phyloP scores from a whole-genome alignment of 2,113 vertebrate species.

The Saimiri boliviensis region DNA sequence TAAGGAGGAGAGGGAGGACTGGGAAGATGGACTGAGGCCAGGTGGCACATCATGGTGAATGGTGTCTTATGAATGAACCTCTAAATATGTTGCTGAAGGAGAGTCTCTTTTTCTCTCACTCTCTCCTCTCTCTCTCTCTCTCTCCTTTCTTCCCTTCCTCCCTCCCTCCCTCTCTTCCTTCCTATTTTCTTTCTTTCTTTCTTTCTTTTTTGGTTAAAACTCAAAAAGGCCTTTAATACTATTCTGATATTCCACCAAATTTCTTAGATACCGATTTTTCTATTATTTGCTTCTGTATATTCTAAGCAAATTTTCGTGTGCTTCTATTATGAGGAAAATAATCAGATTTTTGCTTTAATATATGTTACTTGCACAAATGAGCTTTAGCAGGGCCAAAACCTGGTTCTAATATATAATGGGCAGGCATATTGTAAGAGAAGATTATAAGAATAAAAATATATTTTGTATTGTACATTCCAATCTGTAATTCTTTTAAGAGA shows the following conservation, averaged over 20 bases:
- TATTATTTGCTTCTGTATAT: not conserved
- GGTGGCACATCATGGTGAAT: not conserved
- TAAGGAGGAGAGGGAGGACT: no score
- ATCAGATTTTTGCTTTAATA: not conserved
- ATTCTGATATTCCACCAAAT: not conserved
- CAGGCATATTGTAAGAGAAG: not conserved
- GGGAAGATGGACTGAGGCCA: not conserved
- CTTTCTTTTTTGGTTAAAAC: not conserved
- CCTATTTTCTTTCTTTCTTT: no score
- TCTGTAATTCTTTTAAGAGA: not conserved
- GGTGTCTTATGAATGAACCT: not conserved
- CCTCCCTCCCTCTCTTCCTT: no score
- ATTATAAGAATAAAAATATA: slow-evolving; percentile 1
- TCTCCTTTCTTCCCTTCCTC: no score
- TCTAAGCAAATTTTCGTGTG: not conserved
- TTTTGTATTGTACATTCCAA: not conserved
- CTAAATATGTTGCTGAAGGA: not conserved
- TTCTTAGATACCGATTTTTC: not conserved
- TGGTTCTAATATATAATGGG: not conserved
- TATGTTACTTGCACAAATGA: not conserved
- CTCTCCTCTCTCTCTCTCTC: not conserved
- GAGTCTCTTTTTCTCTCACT: no score
- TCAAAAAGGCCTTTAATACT: not conserved
- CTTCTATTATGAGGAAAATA: slow-evolving; percentile 10
- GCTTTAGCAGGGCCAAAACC: not conserved